Conservation (phyloP, 2,113 vertebrate genomes). For the Bubalus kerabau region DNA sequence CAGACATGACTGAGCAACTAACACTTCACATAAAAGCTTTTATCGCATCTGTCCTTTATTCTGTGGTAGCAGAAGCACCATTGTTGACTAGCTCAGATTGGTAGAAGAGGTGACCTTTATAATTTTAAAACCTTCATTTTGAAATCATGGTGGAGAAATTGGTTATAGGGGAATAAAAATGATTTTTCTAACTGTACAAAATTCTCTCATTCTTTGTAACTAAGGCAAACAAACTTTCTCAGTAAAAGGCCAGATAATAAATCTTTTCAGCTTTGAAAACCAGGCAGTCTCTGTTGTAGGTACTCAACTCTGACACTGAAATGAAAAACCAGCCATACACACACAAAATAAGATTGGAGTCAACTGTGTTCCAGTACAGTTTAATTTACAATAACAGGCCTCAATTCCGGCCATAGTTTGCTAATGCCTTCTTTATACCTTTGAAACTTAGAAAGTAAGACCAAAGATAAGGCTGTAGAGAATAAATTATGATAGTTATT, state of each 20-base stretch:
- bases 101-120: background rate
- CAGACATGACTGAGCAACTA: background rate
- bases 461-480: background rate
- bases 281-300: background rate
- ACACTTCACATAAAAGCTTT: background rate
- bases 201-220: background rate
- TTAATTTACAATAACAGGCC: background rate
- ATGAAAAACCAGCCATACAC: background rate
- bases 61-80: background rate
- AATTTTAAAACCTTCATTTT: conserved; percentile 26
- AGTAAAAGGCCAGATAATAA: background rate
- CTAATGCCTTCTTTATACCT: background rate
- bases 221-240: background rate
- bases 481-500: background rate
- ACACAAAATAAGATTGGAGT: background rate
- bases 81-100: background rate
- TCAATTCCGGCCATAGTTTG: background rate
- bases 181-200: background rate
- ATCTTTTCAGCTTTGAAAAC: background rate
- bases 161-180: background rate
- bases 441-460: background rate
- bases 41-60: background rate
- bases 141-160: conserved; percentile 18
- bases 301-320: background rate
- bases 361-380: background rate